Evolutionary conservation across 2,888 invertebrate species (phyloP).

Genomic region (Geophilus truncorum): DNA sequence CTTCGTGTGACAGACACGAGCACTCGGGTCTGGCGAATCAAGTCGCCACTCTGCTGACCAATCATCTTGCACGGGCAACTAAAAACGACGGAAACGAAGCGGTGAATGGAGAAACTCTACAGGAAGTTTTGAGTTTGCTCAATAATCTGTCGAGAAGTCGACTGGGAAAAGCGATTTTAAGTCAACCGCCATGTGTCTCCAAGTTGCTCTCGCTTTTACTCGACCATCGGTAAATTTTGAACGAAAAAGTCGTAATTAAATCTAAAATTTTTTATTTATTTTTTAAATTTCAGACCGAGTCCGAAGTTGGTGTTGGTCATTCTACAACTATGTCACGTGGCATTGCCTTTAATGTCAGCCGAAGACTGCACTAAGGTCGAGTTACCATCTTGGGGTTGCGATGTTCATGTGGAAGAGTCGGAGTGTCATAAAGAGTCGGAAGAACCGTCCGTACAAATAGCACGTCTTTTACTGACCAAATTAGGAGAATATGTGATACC

Average conservation of each 20-base stretch:
- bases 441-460: slow-evolving; percentile 47
- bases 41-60: slow-evolving; percentile 48
- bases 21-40: slow-evolving; percentile 48
- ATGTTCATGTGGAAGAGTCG: slow-evolving; percentile 36
- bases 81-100: slow-evolving; percentile 48
- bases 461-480: slow-evolving; percentile 47
- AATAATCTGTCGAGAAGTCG: slow-evolving; percentile 47
- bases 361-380: slow-evolving; percentile 46
- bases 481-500: slow-evolving; percentile 50
- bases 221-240: slow-evolving; percentile 45
- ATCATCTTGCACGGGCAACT: slow-evolving; percentile 49
- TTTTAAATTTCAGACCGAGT: slow-evolving; percentile 43
- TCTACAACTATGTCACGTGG: slow-evolving; percentile 48
- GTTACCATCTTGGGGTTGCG: slow-evolving; percentile 45
- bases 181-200: slow-evolving; percentile 49
- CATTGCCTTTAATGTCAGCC: slow-evolving; percentile 47
- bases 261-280: neutral
- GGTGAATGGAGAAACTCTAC: slow-evolving; percentile 48
- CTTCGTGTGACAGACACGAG: slow-evolving; percentile 42
- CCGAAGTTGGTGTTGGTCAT: slow-evolving; percentile 49
- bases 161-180: slow-evolving; percentile 49
- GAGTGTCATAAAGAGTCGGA: slow-evolving; percentile 41
- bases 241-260: neutral
- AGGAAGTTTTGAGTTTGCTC: slow-evolving; percentile 48
- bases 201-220: slow-evolving; percentile 47